Evolutionary conservation across 1,140 invertebrate genomes (phyloP), one percentile per base, ranked within the genome.

Genomic region (Brachionus asplanchnoidis): DNA sequence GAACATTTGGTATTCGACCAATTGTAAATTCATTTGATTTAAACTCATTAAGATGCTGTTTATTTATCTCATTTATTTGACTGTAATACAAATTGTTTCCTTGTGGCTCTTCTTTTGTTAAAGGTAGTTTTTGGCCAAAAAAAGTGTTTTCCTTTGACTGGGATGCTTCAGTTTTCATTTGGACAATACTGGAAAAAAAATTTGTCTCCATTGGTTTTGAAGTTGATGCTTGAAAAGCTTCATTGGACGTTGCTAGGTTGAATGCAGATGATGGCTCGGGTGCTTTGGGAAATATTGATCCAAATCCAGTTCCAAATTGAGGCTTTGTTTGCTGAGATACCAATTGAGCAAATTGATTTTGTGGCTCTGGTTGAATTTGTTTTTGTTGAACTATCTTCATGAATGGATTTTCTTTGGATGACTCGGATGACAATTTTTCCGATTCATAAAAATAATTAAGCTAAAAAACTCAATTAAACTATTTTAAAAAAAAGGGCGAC

Each of bases 11-110:
- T 65, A 82, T 66, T 44, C 42, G 53, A 44, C 79, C 79, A 42
- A 82, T 20, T 12, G 79, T 82, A 36, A 82, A 82, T n/a, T 82
- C 32, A 65, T 82, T 36, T 12, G 53, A 32, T 46, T 82, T 82
- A 36, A 82, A 82, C 53, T 82, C 36, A 32, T 82, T 44, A 36
- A 82, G 12, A 32, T 82, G 53, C 36, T 44, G 53, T 26, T 65
- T 12, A 65, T 9, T 32, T 0, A 82, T 40, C 11, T 82, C 79
- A 14, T 60, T 65, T 17, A 60, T 23, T 17, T 42, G 7, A 28
- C 50, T 28, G 26, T 82, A 82, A 36, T 14, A 65, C 8, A 26
- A 20, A 32, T 82, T 20, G 14, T 20, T 77, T 17, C 23, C 32
- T 20, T 9, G 11, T 14, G 7, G n/a, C 44, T 77, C 6, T 50